These are phyloP conservation scores for Neomonachus schauinslandi DNA, from an alignment of 2,113 vertebrate genomes.

Conservation along the genomic window DNA sequence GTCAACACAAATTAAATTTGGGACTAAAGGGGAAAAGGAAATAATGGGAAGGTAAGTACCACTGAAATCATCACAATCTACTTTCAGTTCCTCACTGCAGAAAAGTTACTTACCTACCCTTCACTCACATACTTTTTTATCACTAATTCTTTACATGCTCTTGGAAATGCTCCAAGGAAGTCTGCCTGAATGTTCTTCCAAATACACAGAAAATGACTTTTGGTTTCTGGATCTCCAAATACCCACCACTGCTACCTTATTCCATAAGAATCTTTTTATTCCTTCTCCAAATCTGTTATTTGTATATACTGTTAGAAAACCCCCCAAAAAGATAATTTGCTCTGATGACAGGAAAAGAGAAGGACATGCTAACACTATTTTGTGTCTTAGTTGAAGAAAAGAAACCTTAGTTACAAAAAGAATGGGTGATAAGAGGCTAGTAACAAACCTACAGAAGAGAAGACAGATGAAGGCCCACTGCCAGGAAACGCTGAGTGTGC, in stretches of 20 bases:
- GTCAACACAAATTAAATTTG: neutral
- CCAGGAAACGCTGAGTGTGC: neutral
- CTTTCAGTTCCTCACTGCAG: neutral
- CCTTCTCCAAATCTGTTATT: constrained; percentile 16
- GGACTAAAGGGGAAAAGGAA: neutral
- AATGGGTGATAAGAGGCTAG: neutral
- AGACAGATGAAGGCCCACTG: neutral
- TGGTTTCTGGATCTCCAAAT: neutral
- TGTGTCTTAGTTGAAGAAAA: neutral
- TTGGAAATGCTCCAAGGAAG: neutral
- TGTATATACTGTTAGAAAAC: neutral
- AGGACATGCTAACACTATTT: neutral
- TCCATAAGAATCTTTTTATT: neutral
- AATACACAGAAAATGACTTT: neutral
- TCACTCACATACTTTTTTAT: neutral
- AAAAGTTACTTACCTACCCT: neutral
- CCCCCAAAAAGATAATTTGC: neutral
- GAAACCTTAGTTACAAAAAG: neutral
- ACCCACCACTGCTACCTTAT: neutral
- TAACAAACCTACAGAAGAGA: neutral
- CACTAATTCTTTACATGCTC: neutral
- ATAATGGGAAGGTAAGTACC: neutral
- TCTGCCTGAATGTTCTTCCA: neutral
- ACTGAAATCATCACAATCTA: neutral
- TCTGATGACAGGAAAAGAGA: constrained; percentile 8